These are phyloP conservation scores for Cephus pulcher DNA, from an alignment of 2,888 invertebrate species.

Conservation along the genomic window DNA sequence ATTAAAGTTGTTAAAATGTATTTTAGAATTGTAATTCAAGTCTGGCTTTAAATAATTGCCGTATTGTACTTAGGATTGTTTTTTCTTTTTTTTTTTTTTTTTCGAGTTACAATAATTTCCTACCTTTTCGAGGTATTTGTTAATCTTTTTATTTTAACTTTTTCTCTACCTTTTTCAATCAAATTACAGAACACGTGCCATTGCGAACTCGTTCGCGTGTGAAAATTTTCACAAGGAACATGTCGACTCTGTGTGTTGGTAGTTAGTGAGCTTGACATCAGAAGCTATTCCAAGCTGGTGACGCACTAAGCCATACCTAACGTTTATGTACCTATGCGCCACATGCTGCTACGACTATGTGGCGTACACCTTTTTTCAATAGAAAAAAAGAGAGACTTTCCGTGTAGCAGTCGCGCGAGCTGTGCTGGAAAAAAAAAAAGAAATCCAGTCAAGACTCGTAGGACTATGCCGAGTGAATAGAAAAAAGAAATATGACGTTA, in stretches of 20 bases:
- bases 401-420: too few relatives aligned
- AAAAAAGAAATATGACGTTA: too few relatives aligned
- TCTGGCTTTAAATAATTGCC: neutral
- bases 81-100: neutral
- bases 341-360: too few relatives aligned
- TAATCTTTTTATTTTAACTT: conserved; percentile 3
- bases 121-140: too few relatives aligned
- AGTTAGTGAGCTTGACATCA: conserved; percentile 63
- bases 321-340: neutral
- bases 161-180: neutral
- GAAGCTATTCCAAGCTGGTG: conserved; percentile 62
- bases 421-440: too few relatives aligned
- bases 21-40: too few relatives aligned
- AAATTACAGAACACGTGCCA: neutral
- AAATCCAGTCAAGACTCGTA: too few relatives aligned
- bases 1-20: too few relatives aligned
- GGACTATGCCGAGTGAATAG: too few relatives aligned
- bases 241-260: conserved; percentile 6
- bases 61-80: conserved; percentile 8
- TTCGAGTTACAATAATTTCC: too few relatives aligned
- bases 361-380: too few relatives aligned
- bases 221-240: neutral
- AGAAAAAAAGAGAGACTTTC: too few relatives aligned
- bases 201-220: neutral
- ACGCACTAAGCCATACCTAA: conserved; percentile 48